Base-by-base conservation (phyloP, 2,888 invertebrate genomes). In the Abrostola tripartita region DNA sequence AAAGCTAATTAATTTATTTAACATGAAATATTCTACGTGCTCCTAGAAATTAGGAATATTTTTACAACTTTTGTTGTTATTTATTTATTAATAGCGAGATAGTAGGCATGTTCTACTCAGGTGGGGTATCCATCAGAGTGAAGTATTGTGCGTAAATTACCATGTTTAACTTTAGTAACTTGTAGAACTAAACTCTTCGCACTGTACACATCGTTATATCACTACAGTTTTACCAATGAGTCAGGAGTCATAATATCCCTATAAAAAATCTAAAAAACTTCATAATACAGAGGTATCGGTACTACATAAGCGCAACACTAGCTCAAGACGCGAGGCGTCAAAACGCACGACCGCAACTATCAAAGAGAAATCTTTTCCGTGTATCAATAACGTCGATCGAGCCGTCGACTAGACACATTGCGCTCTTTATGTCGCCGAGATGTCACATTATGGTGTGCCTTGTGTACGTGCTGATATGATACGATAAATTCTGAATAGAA, bases 301-400 rank as follows among this genome's bases (percentile, higher is more conserved):
- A 61, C 37, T 44, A 50, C 8, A 8, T 42, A 8, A 36, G 6
- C 5, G 35, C 80, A 66, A 24, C 80, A 36, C 78, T 69, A 76
- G 38, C 35, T 24, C 52, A 72, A 77, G 76, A 78, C 82, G 78
- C 88, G 87, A 90, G 89, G 91, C 93, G 90, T 92, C 92, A 90
- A 92, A 92, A 89, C 91, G 90, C 87, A 91, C 86, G 88, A 90
- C 91, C 93, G 86, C 93, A 90, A 95, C 95, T 94, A 95, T 95
- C 94, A 95, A 95, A 94, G 93, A 93, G 94, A 95, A 94, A 95
- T 95, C 94, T 94, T 95, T 95, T 95, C 94, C 95, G 92, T 95
- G 95, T 95, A 93, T 92, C 94, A 93, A 93, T 94, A 95, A 92
- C 90, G 89, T 74, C 83, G 82, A 83, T 83, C 84, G 86, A 81